phyloP scores from a whole-genome alignment of 37 sponge, comb jelly and placozoan genomes.

The Oscarella lobularis region DNA sequence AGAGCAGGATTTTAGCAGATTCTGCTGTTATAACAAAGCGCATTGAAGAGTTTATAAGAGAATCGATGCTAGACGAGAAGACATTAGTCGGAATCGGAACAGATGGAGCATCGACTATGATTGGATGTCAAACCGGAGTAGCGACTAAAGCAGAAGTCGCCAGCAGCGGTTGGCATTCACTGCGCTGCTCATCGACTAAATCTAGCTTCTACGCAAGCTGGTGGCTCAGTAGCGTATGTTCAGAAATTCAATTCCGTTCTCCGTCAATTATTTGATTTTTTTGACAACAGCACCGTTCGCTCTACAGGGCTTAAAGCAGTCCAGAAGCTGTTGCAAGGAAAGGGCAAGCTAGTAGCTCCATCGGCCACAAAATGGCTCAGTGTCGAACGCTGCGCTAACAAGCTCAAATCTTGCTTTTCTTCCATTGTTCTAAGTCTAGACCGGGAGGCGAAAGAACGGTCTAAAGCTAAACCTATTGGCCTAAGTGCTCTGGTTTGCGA shows the following conservation, averaged over 20 bases:
- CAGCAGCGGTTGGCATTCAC: not conserved
- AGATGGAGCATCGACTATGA: not conserved
- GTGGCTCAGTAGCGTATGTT: not conserved
- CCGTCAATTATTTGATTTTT: not conserved
- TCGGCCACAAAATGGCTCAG: too few relatives aligned
- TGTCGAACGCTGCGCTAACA: too few relatives aligned
- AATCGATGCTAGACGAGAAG: not conserved
- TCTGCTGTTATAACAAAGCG: too few relatives aligned
- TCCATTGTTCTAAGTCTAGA: too few relatives aligned
- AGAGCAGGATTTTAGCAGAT: too few relatives aligned
- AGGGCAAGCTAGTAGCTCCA: too few relatives aligned
- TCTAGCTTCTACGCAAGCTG: not conserved
- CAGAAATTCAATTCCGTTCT: not conserved
- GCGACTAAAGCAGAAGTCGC: not conserved
- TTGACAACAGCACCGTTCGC: not conserved
- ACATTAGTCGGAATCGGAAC: not conserved
- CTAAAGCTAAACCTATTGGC: too few relatives aligned
- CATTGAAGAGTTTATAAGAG: too few relatives aligned
- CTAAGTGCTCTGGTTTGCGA: too few relatives aligned
- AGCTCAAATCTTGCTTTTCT: too few relatives aligned
- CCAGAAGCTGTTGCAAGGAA: not conserved
- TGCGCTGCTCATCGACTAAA: conserved; percentile 2
- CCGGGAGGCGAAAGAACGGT: not conserved
- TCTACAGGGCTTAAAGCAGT: not conserved
- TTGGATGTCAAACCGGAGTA: not conserved